Evolutionary conservation across 2,888 invertebrate species (phyloP), one percentile per base, ranked within the genome.

Genomic region (Meandrusa payeni): DNA sequence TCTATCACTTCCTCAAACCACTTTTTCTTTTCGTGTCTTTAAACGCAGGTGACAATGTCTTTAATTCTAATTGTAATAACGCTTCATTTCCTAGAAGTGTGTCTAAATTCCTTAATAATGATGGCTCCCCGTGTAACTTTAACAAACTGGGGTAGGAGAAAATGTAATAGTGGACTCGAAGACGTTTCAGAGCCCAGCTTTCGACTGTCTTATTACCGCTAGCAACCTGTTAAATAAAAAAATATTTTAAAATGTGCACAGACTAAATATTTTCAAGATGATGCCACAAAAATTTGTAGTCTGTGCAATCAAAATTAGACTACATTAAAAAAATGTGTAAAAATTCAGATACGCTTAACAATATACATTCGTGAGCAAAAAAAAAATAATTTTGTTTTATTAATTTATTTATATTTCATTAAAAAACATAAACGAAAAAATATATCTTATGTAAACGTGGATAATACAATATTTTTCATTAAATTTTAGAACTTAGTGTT

Each of bases 1-100:
- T 95, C 95, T 71, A 96, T 90, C 45, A 95, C 94, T 86, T 96
- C 95, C 57, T 94, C 92, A 72, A 95, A 96, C 95, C 95, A 96
- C 68, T 91, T 90, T 59, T 92, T 90, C 71, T 94, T 94, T 90
- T 87, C 2, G 88, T 89, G 57, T 95, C 93, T 55, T 93, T 92
- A 71, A 96, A 95, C 3, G 93, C 92, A 5, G 94, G 93, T 46
- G 94, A 91, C 49, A 96, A 80, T 31, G 95, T 93, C 63, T 93
- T 93, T 70, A 96, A 86, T 65, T 95, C 93, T 62, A 96, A 81
- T 73, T 95, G 94, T 48, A 96, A 81, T 56, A 96, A 90, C 12
- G 96, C 96, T 76, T 95, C 95, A 72, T 95, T 95, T 42, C 92
- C 93, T 48, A 96, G 80, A 45, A 95, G 79, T 3, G 89, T 87